phyloP scores from a whole-genome alignment of 2,888 invertebrate species.

The Pantelozetes paolii region DNA sequence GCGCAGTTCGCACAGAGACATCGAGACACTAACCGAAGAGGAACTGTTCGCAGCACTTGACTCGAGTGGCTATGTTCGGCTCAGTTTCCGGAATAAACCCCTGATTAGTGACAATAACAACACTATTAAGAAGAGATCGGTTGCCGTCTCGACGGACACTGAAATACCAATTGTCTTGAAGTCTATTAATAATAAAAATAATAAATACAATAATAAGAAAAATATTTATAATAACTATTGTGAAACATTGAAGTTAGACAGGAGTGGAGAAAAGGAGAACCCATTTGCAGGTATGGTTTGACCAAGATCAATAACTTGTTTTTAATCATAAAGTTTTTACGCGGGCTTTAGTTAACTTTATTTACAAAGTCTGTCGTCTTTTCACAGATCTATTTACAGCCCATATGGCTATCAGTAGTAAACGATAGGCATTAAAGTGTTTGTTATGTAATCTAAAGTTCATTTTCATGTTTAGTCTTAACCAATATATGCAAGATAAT shows the following conservation, averaged over 20 bases:
- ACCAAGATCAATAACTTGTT: neutral
- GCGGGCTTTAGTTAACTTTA: no score
- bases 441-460: no score
- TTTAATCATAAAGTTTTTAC: constrained; percentile 2
- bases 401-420: no score
- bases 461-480: no score
- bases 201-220: constrained; percentile 2
- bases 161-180: constrained; percentile 51
- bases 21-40: constrained; percentile 69
- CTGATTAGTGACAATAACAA: constrained; percentile 39
- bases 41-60: constrained; percentile 48
- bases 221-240: constrained; percentile 33
- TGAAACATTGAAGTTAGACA: constrained; percentile 39
- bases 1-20: constrained; percentile 59
- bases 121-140: constrained; percentile 53
- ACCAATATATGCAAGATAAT: no score
- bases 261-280: constrained; percentile 60
- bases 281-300: constrained; percentile 71
- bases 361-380: no score
- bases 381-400: no score
- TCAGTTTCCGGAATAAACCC: neutral
- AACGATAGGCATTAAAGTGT: no score
- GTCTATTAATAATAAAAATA: constrained; percentile 8
- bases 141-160: constrained; percentile 73
- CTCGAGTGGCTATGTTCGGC: constrained; percentile 39